phyloP scores from a whole-genome alignment of 1,140 invertebrate genomes.

The Habropoda laboriosa region DNA sequence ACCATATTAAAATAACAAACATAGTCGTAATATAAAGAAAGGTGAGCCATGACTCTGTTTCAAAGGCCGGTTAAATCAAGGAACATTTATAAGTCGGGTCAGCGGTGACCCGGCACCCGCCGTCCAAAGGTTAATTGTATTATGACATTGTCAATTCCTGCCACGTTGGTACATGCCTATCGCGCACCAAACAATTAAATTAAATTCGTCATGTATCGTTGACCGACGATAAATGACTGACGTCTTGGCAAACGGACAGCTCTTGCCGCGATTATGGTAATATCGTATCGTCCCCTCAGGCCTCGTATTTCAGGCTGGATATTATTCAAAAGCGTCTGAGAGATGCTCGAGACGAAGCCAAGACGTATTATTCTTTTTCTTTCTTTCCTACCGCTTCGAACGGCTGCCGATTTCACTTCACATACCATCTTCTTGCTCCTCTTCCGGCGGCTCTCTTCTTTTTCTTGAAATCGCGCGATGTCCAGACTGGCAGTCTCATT shows the following conservation, averaged over 20 bases:
- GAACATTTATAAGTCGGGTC: no score
- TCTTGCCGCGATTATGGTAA: slow-evolving; percentile 63
- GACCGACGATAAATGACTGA: slow-evolving; percentile 42
- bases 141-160: no score
- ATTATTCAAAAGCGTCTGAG: slow-evolving; percentile 18
- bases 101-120: no score
- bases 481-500: slow-evolving; percentile 52
- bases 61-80: no score
- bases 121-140: no score
- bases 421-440: slow-evolving; percentile 3
- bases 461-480: slow-evolving; percentile 43
- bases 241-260: slow-evolving; percentile 37
- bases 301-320: slow-evolving; percentile 10
- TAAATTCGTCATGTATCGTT: slow-evolving; percentile 12
- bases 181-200: slow-evolving; percentile 19
- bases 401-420: slow-evolving; percentile 44
- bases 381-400: no score
- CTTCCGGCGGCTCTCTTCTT: neutral
- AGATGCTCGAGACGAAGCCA: slow-evolving; percentile 30
- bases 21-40: no score
- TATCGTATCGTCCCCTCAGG: slow-evolving; percentile 35
- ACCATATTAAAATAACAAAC: no score
- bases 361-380: slow-evolving; percentile 23
- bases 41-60: no score
- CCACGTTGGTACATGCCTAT: no score